A percentile compares a stretch with the other conserved stretches of the same genome.
Evolutionary conservation across 2,888 invertebrate genomes (phyloP).

Genomic region (Pemphredon lugubris): DNA sequence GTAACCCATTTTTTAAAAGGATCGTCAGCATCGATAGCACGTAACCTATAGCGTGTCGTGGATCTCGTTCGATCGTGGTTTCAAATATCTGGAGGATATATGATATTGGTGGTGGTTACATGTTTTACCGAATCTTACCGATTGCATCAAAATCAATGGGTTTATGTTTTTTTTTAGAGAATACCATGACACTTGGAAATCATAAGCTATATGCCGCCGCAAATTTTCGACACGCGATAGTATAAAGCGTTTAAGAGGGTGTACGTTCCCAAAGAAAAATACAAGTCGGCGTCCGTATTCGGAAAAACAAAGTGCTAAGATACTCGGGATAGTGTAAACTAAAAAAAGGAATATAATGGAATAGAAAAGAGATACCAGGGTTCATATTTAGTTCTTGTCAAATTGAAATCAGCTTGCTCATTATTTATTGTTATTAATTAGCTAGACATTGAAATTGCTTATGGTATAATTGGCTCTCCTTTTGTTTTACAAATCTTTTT

Average conservation of each 20-base stretch:
- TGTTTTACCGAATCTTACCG: too few relatives aligned
- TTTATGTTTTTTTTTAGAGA: constrained; percentile 16
- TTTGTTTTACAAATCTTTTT: background rate
- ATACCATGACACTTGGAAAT: constrained; percentile 17
- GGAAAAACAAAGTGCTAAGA: constrained; percentile 5
- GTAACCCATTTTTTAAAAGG: background rate
- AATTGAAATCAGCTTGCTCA: constrained; percentile 11
- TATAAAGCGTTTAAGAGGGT: constrained; percentile 1
- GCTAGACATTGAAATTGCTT: background rate
- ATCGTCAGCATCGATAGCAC: background rate
- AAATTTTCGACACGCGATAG: constrained; percentile 3
- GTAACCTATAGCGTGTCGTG: background rate
- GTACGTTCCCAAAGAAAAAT: constrained; percentile 9
- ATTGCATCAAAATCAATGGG: too few relatives aligned
- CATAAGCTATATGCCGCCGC: background rate
- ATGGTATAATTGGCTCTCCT: background rate
- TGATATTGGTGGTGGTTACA: too few relatives aligned
- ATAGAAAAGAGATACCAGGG: constrained; percentile 41
- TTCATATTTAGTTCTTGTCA: constrained; percentile 39
- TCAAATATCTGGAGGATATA: too few relatives aligned
- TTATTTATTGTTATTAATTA: constrained; percentile 29
- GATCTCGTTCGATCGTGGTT: too few relatives aligned
- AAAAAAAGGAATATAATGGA: constrained; percentile 7
- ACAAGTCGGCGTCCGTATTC: constrained; percentile 4
- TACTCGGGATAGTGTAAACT: constrained; percentile 5